These are phyloP conservation scores for Corythornis madagascariensis DNA, from an alignment of 2,113 vertebrate genomes.

Conservation along the genomic window DNA sequence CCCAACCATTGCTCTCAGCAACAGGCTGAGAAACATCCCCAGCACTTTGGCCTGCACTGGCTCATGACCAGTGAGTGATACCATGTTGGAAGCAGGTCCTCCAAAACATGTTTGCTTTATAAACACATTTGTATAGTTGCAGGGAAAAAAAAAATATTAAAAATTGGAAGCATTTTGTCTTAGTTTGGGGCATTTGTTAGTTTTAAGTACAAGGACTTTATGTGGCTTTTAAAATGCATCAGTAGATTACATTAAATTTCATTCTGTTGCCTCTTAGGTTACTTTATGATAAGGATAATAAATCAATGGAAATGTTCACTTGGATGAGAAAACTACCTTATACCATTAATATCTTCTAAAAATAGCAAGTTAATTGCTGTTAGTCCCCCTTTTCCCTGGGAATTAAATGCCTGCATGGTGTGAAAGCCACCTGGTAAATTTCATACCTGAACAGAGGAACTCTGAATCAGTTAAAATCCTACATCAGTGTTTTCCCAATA, in stretches of 20 bases:
- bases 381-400: not conserved
- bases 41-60: rapidly evolving
- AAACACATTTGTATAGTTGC: not conserved
- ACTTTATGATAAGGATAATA: not conserved
- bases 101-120: not conserved
- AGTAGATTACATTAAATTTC: not conserved
- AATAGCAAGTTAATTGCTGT: not conserved
- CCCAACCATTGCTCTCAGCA: not conserved
- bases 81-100: rapidly evolving
- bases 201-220: not conserved
- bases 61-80: not conserved
- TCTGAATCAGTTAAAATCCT: not conserved
- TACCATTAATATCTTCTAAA: not conserved
- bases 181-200: not conserved
- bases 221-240: not conserved
- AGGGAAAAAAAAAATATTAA: not conserved
- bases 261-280: not conserved
- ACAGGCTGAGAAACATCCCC: rapidly evolving
- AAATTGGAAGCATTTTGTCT: not conserved
- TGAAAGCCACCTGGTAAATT: constrained; percentile 21
- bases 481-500: rapidly evolving
- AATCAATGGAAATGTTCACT: not conserved
- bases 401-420: not conserved
- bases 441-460: not conserved
- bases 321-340: not conserved